Base-by-base conservation (phyloP, 2,113 vertebrate genomes). In the Protomyctophum bolini region DNA sequence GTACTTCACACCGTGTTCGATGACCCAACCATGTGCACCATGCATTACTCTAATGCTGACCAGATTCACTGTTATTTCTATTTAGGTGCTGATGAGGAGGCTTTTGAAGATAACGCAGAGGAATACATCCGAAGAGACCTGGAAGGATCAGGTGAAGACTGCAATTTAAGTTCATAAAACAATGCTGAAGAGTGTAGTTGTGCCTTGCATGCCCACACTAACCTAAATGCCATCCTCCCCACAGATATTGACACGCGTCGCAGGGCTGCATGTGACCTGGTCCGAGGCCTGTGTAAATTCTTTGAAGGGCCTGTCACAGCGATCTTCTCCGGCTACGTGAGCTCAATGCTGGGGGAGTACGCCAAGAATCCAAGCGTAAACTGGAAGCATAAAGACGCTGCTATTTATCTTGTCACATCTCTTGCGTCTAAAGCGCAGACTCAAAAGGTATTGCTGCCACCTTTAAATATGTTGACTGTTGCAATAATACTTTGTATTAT, bases 311-410 rank as follows among this genome's bases (percentile, higher is more conserved):
- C 97, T 0, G 98, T 99, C 83, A 99, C 98, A 0, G 95, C 94
- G 14, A 99, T 99, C 85, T 99, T 99, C 89, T 99, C 98, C 29
- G 97, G 97, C 54, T 99, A 99, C 28, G 98, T 99, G 69, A 98
- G 93, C 90, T 98, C 98, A 0, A 99, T 99, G 97, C 92, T 99
- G 48, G 86, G 90, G 8, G 96, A 99, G 85, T 98, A 96, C 54
- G 95, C 97, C 49, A 98, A 98, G 90, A 98, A 96, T 79, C 98
- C 97, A 0, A 86, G 92, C 47, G 83, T 92, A 69, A 98, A 99
- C 92, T 99, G 98, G 98, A 99, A 99, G 81, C 98, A 98, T 88
- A 99, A 99, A 90, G 98, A 99, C 81, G 96, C 97, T 58, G 97
- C 98, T 45, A 99, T 98, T 90, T 99, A 98, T 85, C 92, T 99